Evolutionary conservation across 1,140 invertebrate species (phyloP), one percentile per base, ranked within the genome.

Genomic region (Diachasmimorpha longicaudata): DNA sequence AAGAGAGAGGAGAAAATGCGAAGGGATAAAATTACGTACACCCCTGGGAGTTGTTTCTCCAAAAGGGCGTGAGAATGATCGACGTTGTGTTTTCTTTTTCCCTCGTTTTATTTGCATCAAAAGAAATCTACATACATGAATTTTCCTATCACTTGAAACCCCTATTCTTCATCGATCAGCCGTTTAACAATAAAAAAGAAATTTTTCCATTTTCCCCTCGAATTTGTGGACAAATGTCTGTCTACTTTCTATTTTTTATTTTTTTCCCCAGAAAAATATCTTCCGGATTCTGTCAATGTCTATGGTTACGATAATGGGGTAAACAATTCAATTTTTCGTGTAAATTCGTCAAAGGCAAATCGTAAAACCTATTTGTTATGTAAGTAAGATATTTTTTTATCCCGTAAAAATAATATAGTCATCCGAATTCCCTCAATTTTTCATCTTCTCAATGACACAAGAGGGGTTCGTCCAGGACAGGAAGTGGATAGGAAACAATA

Each of bases 11-110:
- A 31, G 16, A 31, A 63, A 63, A 63, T 63, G 23, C 23, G 58
- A 25, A 14, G 58, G 58, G 58, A 63, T 63, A 72, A 52, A 55
- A 55, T 72, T 55, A 55, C 48, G 44, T 72, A 31, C 31, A 72
- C 71, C 55, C 39, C 36, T 23, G 37, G 39, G 39, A 70, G 68
- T 70, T 44, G 8, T 70, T 70, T 23, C 42, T 14, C 44, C 58
- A 25, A 63, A 63, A 63, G 58, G 58, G 58, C 58, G 58, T 63
- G 58, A 63, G 58, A 63, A 63, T 48, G 55, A 81, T 79, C 73
- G 72, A 55, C 66, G 52, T 74, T 71, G 52, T 70, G 25, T 73
- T 52, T 74, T 72, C 55, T 76, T 25, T 25, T 58, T 70, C n/a
- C 55, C 23, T 0, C 19, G 21, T 48, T 52, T 55, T n/a, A 25